Conservation (phyloP, 2,888 invertebrate species). For the Epicampocera succincta region DNA sequence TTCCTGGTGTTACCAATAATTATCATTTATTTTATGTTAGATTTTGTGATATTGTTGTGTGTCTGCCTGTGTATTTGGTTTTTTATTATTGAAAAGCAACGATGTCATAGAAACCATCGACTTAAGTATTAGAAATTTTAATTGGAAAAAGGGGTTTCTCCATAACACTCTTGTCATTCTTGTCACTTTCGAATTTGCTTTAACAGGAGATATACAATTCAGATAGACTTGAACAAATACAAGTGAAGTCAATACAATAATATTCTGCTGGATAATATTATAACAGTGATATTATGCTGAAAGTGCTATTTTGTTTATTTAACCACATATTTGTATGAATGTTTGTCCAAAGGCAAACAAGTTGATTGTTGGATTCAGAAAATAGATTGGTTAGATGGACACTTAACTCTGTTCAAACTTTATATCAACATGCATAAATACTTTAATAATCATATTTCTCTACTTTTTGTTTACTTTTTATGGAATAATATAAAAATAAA, state of each 20-base stretch:
- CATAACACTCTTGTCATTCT: constrained; percentile 19
- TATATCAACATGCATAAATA: constrained; percentile 29
- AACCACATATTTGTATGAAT: constrained; percentile 17
- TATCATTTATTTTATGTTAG: constrained; percentile 25
- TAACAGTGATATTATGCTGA: constrained; percentile 14
- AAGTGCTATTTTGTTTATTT: constrained; percentile 49
- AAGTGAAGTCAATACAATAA: constrained; percentile 36
- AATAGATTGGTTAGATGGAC: constrained; percentile 37
- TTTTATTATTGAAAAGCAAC: constrained; percentile 13
- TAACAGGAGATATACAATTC: constrained; percentile 1
- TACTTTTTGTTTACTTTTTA: constrained; percentile 21
- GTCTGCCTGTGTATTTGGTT: no score
- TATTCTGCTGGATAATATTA: constrained; percentile 34
- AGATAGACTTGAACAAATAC: constrained; percentile 21
- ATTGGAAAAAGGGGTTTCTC: constrained; percentile 25
- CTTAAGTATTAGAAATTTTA: constrained; percentile 15
- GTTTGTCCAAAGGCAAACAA: not conserved
- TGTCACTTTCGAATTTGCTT: constrained; percentile 32
- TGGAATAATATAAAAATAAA: constrained; percentile 13
- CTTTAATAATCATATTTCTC: constrained; percentile 38
- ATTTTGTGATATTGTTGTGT: not conserved
- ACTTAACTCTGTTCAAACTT: constrained; percentile 16
- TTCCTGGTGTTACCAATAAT: constrained; percentile 12
- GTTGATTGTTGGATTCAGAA: constrained; percentile 10
- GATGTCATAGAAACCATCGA: constrained; percentile 14